A percentile compares a stretch with the other conserved stretches of the same genome.
These are phyloP conservation scores for Paedocypris micromegethes DNA, from an alignment of 2,797 vertebrate genomes.

Conservation along the genomic window DNA sequence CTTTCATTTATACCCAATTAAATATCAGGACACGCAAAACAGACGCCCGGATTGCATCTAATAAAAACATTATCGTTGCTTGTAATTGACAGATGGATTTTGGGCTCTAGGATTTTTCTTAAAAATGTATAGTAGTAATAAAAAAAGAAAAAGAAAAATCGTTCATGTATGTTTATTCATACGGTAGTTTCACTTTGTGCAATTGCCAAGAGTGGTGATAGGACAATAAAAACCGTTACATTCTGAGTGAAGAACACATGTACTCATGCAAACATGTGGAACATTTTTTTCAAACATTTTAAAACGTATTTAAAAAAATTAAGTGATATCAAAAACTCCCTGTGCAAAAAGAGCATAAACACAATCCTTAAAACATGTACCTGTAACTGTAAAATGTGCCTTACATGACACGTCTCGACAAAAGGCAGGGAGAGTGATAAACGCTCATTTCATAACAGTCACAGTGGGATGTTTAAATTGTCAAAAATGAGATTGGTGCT, in stretches of 20 bases:
- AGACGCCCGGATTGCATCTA: neutral
- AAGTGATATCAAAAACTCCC: conserved; percentile 10
- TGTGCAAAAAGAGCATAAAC: conserved; percentile 48
- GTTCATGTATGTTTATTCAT: no score
- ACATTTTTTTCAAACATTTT: no score
- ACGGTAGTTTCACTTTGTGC: conserved; percentile 3
- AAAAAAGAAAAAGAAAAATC: no score
- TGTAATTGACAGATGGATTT: no score
- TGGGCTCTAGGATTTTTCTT: no score
- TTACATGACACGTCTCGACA: neutral
- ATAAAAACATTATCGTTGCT: no score
- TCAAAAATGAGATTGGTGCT: neutral
- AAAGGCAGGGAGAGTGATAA: neutral
- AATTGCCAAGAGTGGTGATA: conserved; percentile 38
- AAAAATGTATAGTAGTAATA: no score
- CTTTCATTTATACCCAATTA: neutral
- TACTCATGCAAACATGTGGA: conserved; percentile 25
- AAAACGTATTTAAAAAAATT: no score
- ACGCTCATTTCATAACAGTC: conserved; percentile 22
- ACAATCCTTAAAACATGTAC: conserved; percentile 30
- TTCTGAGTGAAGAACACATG: conserved; percentile 47
- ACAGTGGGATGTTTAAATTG: conserved; percentile 2
- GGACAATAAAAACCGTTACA: conserved; percentile 37
- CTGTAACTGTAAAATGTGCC: conserved; percentile 3
- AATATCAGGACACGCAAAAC: neutral